phyloP scores from a whole-genome alignment of 2,888 invertebrate species.

The Anoplius nigerrimus region DNA sequence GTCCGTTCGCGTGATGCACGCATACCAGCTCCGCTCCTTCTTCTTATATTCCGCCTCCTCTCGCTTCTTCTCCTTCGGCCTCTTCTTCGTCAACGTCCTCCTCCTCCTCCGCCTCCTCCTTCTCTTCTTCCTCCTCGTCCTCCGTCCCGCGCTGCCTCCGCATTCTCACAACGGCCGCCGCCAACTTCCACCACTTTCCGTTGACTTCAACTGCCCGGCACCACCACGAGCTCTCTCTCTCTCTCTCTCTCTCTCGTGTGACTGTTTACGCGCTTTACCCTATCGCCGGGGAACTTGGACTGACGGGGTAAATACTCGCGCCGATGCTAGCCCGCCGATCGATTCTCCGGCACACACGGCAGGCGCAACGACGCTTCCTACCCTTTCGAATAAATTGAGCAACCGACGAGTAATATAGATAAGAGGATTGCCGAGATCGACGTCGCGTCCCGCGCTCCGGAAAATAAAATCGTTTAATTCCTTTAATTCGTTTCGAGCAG shows the following conservation, averaged over 20 bases:
- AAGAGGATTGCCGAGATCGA: no score
- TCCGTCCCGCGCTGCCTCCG: constrained; percentile 32
- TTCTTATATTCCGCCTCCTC: constrained; percentile 28
- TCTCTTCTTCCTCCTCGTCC: constrained; percentile 9
- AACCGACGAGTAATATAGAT: no score
- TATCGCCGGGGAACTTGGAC: constrained; percentile 19
- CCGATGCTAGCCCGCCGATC: constrained; percentile 16
- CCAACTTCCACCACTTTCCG: constrained; percentile 14
- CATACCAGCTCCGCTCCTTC: constrained; percentile 46
- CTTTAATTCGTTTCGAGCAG: no score
- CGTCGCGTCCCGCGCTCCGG: no score
- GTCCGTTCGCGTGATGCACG: constrained; percentile 70
- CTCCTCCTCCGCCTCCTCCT: constrained; percentile 16
- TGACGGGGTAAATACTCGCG: constrained; percentile 27
- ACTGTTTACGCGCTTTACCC: constrained; percentile 34
- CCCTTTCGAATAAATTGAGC: no score
- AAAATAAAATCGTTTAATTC: no score
- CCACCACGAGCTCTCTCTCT: constrained; percentile 31
- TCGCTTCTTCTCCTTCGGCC: constrained; percentile 32
- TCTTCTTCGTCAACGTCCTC: constrained; percentile 19
- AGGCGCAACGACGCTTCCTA: no score
- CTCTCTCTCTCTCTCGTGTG: constrained; percentile 22
- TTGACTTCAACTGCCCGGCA: not conserved
- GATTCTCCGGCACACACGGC: constrained; percentile 19
- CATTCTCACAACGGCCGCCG: not conserved